Evolutionary conservation across 2,888 invertebrate species (phyloP), one percentile per base, ranked within the genome.

Genomic region (Sarcophaga carnaria): DNA sequence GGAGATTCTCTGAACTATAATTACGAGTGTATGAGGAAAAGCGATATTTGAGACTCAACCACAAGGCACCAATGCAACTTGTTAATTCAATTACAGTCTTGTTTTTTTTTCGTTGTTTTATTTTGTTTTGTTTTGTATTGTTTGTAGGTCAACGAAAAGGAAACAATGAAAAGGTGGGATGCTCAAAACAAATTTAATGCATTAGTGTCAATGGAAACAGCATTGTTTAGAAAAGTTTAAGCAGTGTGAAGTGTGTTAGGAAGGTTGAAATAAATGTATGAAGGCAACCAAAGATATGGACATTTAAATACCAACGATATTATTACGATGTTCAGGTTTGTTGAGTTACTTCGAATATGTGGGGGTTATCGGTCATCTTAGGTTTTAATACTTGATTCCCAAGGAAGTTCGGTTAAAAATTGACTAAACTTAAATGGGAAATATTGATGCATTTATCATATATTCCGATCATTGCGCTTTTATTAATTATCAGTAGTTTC

Each of bases 21-120:
- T 37, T 37, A 37, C 37, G 14, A 54, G 54, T 17, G 54, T 14
- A 54, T 54, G 54, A 54, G 17, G 17, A 54, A 54, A 54, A 54
- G 17, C 3, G 12, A 54, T 54, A 54, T 80, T 80, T 67, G 49
- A 66, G 62, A 80, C 25, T 66, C 66, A 62, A 47, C 67, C 80
- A 67, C 74, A 67, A 75, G 62, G 60, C 74, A 67, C 66, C 60
- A 67, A 10, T 17, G 14, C 20, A 67, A 59, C 27, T 27, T 60
- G 17, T 75, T 69, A 27, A 69, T 75, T 67, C 67, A 67, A 74
- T 67, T 74, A 74, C 4, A 67, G 59, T 66, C 59, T 63, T 47
- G 22, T 25, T 59, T n/a, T 69, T 60, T 47, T 20, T 59, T 22
- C 3, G 2, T 69, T 77, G 5, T 54, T 14, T 54, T 54, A 12